phyloP scores from a whole-genome alignment of 64 coral and sea anemone genomes.

The Montipora efflorescens region DNA sequence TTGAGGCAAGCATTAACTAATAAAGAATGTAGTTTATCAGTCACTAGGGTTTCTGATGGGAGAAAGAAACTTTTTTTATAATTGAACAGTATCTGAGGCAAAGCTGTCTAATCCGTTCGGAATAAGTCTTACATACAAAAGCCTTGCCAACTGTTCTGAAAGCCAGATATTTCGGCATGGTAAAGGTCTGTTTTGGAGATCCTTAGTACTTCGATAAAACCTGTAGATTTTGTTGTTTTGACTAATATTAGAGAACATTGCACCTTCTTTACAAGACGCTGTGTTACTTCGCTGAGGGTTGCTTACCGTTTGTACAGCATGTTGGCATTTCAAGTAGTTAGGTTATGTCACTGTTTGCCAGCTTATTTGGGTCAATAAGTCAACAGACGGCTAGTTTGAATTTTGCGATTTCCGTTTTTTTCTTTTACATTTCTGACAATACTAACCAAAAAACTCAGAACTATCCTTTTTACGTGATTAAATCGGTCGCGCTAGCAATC shows the following conservation, averaged over 20 bases:
- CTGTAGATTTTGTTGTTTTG: conserved; percentile 31
- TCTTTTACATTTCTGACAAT: conserved; percentile 13
- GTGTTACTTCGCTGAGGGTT: conserved; percentile 19
- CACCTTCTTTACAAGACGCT: neutral
- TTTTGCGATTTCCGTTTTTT: conserved; percentile 42
- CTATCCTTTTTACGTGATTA: neutral
- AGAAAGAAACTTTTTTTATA: neutral
- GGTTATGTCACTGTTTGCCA: conserved; percentile 59
- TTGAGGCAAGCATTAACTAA: neutral
- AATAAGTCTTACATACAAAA: conserved; percentile 37
- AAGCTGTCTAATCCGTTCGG: conserved; percentile 43
- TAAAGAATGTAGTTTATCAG: neutral
- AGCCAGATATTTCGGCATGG: conserved; percentile 10
- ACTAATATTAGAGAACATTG: conserved; percentile 18
- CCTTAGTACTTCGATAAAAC: neutral
- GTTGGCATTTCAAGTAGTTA: conserved; percentile 48
- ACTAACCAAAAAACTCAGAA: neutral
- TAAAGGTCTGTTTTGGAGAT: neutral
- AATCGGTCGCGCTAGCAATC: neutral
- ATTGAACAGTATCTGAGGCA: conserved; percentile 32
- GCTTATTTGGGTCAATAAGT: conserved; percentile 57
- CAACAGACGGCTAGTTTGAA: conserved; percentile 44
- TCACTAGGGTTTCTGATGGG: neutral
- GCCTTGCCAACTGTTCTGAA: conserved; percentile 40
- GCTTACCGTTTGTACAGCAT: conserved; percentile 46